Evolutionary conservation across 2,888 invertebrate genomes (phyloP), one percentile per base, ranked within the genome.

Genomic region (Eupelmus urozonus): DNA sequence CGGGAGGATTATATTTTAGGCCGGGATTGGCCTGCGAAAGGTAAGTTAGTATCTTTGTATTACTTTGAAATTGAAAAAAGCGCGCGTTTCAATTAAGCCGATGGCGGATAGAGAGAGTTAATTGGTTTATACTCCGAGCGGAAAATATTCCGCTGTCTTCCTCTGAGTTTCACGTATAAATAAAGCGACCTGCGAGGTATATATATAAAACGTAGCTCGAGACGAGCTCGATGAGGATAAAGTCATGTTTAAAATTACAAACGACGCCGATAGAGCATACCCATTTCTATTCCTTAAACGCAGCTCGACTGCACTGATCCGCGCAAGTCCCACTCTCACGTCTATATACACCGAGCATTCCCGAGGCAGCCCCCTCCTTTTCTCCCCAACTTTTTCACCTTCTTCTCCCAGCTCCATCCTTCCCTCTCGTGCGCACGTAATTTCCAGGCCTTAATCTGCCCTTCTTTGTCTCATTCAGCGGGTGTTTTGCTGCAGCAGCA

Each of bases 201-300:
- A n/a, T 45, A 51, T n/a, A 74, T 78, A 78, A 78, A 78, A 72
- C 23, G 73, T 59, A 23, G 42, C 20, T 69, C 49, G 63, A 27
- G 66, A 79, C 59, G 74, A 23, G 45, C 20, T 25, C 25, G 11
- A 57, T 59, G 59, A 18, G 53, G 60, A 79, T 79, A 79, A 75
- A 79, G 66, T 71, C 75, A 71, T 75, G 79, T 78, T 78, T 45
- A 29, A 70, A 69, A 69, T 74, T 73, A 70, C 42, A 55, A 65
- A 70, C 29, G 69, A 70, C 63, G 42, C 63, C 73, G 73, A 63
- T 65, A 29, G 78, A 73, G 63, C 59, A 51, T 55, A 57, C 72
- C 9, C 72, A 40, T 23, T 3, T 34, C 9, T 34, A 5, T 34
- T 9, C 34, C 34, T 34, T 9, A 9, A 9, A 3, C 34, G 34